A percentile compares a stretch with the other conserved stretches of the same genome.
phyloP scores from a whole-genome alignment of 2,888 invertebrate genomes.

The Bugulina stolonifera region DNA sequence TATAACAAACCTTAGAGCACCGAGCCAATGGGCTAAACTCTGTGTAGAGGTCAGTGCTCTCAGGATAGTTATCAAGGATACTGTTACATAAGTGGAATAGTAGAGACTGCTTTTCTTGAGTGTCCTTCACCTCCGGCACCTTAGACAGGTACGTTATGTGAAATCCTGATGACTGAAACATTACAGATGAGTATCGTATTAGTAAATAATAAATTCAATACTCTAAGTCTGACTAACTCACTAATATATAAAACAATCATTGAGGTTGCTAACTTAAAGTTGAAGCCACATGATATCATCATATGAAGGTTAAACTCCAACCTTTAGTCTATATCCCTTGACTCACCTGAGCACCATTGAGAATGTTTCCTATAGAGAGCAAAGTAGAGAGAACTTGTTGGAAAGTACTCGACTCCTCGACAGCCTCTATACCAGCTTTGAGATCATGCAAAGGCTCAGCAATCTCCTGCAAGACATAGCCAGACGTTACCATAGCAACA shows the following conservation, averaged over 20 bases:
- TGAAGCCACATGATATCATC: too few species aligned
- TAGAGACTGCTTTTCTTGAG: slow-evolving; percentile 95
- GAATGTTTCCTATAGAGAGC: slow-evolving; percentile 88
- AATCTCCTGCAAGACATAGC: slow-evolving; percentile 84
- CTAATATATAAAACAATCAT: too few species aligned
- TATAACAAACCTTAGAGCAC: slow-evolving; percentile 62
- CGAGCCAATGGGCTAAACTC: slow-evolving; percentile 59
- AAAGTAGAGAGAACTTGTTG: slow-evolving; percentile 87
- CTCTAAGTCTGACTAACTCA: too few species aligned
- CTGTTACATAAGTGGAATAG: slow-evolving; percentile 94
- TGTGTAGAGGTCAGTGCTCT: slow-evolving; percentile 91
- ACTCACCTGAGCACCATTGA: slow-evolving; percentile 72
- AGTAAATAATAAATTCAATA: too few species aligned
- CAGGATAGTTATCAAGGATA: slow-evolving; percentile 92
- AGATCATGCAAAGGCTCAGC: slow-evolving; percentile 98
- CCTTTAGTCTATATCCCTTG: too few species aligned
- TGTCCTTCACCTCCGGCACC: slow-evolving; percentile 93
- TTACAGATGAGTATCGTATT: too few species aligned
- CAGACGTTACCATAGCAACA: too few species aligned
- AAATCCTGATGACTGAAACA: too few species aligned
- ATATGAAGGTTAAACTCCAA: too few species aligned
- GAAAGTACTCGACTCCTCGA: slow-evolving; percentile 87
- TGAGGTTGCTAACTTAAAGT: too few species aligned
- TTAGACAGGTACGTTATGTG: slow-evolving; percentile 94
- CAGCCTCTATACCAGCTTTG: slow-evolving; percentile 87